Base-by-base conservation (phyloP, 2,797 vertebrate species). In the Cyprinella venusta region DNA sequence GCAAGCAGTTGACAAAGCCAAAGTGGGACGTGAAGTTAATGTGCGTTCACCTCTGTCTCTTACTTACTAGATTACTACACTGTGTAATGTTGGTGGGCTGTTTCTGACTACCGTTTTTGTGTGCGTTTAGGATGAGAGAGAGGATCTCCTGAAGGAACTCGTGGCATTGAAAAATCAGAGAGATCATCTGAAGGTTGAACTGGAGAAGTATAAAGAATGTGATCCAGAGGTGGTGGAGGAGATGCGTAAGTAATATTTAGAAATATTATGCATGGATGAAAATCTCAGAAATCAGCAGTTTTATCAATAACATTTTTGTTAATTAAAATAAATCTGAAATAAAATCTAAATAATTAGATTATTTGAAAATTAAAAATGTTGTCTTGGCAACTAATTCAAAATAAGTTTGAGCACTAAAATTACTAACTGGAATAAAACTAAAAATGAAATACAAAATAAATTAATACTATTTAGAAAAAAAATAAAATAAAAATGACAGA, bases 171-270 rank as follows among this genome's bases (percentile, higher is more conserved):
- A 87, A 86, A 89, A 95, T 75, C 92, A 96, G 88, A 93, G 88
- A 72, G 91, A 93, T 13, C 91, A 93, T 80, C 92, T 97, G n/a
- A 92, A 93, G 88, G 87, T 93, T 8, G 96, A 99, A 88, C 56
- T 99, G 90, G 96, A 97, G 80, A 96, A 96, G 90, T 97, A 98
- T 91, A 94, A 91, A 89, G 97, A 98, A 85, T 99, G 97, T 91
- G 97, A 99, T 91, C 98, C 98, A 2, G 96, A 97, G 18, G 94
- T 98, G 1, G 76, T 99, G 9, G 93, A 97, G 89, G 96, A 98
- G 89, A 97, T 96, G 78, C 95, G 98, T 99, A 93, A 97, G 98
- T 98, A 88, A 79, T 63, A 79, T 24, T 79, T 59, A 8, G 13
- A 24, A 50, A 33, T 19, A 21, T 76, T 36, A n/a, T 50, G 40